Base-by-base conservation (phyloP, 1,140 invertebrate species). In the Drosophila persimilis region DNA sequence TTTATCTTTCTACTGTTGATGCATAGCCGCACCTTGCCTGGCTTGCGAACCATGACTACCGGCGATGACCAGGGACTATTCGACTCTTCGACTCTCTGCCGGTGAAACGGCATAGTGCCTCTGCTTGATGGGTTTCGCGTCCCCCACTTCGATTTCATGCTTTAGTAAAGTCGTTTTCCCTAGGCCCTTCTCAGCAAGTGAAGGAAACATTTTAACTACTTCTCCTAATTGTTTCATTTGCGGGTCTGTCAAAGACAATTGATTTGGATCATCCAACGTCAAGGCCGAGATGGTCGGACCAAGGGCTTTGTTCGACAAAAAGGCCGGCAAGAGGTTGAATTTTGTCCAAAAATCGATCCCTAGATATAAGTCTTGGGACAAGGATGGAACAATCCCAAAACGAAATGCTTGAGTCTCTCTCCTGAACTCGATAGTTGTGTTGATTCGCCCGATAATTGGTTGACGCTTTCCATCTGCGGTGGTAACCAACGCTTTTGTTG, bases 11-110 rank as follows among this genome's bases (percentile, higher is more conserved):
- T 15, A 5, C 17, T 22, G 29, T 61, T 50, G 5, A 53, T n/a
- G 6, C 50, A 61, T 8, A 61, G 24, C 8, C 50, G 13, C 2
- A 54, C 50, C 6, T 54, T 54, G 5, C 29, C 53, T 8, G 47
- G 35, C 20, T 51, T 69, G 11, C 15, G 17, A 6, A 69, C 39
- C 5, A 69, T 5, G 2, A 61, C 51, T 7, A 41, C 39, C 6
- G 63, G 63, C 3, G 48, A 67, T 3, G 43, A 59, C 64, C 64
- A 59, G 0, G 56, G 9, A 31, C 50, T 59, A 29, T 46, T 22
- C 2, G 64, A 47, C 20, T 67, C 64, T n/a, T 67, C 50, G n/a
- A 65, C 57, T 7, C 52, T 47, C 15, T 15, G 15, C 54, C 62
- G 61, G 53, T 0, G 53, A 56, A 8, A 64, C 53, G 8, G 53